These are phyloP conservation scores for Orientallactaga sibirica DNA, from an alignment of 2,797 vertebrate genomes.

Conservation along the genomic window DNA sequence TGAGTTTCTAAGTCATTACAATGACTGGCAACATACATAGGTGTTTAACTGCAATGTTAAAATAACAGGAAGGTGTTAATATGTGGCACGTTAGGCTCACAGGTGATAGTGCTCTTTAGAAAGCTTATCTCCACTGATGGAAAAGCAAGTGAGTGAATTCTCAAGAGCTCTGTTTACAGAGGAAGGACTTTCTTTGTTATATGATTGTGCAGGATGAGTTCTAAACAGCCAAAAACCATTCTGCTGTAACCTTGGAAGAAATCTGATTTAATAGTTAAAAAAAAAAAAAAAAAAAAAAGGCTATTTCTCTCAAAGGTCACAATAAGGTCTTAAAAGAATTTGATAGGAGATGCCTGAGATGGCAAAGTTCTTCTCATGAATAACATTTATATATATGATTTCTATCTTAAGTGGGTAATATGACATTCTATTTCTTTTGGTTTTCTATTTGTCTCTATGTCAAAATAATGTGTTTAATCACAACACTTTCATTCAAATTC, in stretches of 20 bases:
- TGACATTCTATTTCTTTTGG: neutral
- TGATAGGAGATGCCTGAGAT: neutral
- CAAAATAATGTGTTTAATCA: neutral
- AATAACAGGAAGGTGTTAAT: conserved; percentile 36
- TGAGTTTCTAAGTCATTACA: conserved; percentile 5
- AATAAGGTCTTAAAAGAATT: neutral
- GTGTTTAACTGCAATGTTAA: conserved; percentile 34
- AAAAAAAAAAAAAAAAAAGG: neutral
- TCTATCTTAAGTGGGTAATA: neutral
- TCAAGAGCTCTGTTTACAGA: neutral
- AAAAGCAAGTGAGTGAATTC: neutral
- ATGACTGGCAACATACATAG: conserved; percentile 19
- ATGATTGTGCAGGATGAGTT: neutral
- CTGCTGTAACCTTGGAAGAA: neutral
- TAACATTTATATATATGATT: neutral
- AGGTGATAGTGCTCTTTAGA: neutral
- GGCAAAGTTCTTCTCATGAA: neutral
- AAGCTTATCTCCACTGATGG: neutral
- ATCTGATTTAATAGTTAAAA: neutral
- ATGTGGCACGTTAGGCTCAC: neutral
- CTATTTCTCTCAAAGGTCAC: neutral
- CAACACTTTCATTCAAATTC: neutral
- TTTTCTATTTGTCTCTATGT: too few relatives aligned
- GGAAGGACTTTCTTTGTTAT: neutral
- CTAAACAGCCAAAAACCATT: neutral